Conservation (phyloP, 2,113 vertebrate genomes). For the Myocastor coypus region DNA sequence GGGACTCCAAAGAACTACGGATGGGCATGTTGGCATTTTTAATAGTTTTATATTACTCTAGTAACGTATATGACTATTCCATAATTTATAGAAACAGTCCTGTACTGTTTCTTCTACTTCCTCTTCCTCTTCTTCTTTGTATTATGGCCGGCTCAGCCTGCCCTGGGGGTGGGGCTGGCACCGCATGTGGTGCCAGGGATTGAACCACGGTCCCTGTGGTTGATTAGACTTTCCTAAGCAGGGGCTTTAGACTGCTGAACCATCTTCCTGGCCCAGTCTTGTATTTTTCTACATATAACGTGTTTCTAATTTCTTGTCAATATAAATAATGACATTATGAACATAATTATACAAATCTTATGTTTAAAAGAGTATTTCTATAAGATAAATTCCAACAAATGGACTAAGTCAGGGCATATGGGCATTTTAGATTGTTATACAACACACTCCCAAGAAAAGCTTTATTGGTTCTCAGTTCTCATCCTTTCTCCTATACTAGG, state of each 20-base stretch:
- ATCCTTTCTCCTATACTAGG: background rate
- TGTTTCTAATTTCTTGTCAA: constrained; percentile 37
- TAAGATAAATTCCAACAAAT: constrained; percentile 1
- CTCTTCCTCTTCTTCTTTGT: no score
- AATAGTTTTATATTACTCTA: background rate
- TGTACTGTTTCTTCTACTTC: no score
- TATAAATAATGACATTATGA: background rate
- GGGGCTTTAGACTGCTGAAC: no score
- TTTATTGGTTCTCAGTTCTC: background rate
- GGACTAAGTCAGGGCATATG: background rate
- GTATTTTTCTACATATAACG: constrained; percentile 1
- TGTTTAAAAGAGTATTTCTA: constrained; percentile 38
- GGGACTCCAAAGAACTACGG: constrained; percentile 19
- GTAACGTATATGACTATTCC: background rate
- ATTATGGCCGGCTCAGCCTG: no score
- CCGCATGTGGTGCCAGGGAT: no score
- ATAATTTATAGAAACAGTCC: background rate
- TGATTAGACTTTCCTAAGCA: no score
- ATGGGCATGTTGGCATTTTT: background rate
- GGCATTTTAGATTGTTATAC: constrained; percentile 23
- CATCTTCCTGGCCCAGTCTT: no score
- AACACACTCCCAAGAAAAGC: background rate
- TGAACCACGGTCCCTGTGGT: no score
- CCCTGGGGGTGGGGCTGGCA: no score
- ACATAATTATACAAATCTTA: background rate